phyloP scores from a whole-genome alignment of 2,113 vertebrate genomes.

The Nyctibius bracteatus region DNA sequence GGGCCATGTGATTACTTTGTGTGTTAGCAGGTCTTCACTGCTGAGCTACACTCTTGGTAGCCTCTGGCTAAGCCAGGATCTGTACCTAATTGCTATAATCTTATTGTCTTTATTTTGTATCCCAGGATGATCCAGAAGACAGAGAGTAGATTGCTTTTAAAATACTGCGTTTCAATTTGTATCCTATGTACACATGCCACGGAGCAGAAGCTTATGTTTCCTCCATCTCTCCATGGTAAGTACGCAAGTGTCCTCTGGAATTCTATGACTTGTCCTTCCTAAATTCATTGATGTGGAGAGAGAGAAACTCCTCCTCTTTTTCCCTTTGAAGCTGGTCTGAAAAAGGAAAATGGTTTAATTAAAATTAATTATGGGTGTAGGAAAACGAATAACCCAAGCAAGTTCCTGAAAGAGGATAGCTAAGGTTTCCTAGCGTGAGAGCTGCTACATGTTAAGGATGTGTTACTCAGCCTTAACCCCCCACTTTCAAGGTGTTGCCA shows the following conservation, averaged over 20 bases:
- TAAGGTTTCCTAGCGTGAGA: neutral
- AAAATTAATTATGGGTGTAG: slow-evolving; percentile 42
- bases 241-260: neutral
- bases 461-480: neutral
- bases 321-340: slow-evolving; percentile 31
- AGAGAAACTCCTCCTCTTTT: slow-evolving; percentile 12
- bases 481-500: neutral
- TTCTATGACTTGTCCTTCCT: neutral
- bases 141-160: neutral
- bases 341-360: slow-evolving; percentile 41
- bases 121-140: neutral
- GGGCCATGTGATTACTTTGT: neutral
- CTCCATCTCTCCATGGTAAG: neutral
- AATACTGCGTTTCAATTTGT: neutral
- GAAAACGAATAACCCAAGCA: neutral
- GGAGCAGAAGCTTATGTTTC: neutral
- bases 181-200: neutral
- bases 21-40: neutral
- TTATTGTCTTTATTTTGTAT: neutral
- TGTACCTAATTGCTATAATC: neutral
- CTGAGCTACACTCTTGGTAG: neutral
- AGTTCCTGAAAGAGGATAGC: slow-evolving; percentile 10
- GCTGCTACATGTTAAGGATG: neutral
- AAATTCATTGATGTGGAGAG: neutral
- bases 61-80: neutral